Conservation (phyloP, 2,888 invertebrate genomes). For the Heliconius sara region DNA sequence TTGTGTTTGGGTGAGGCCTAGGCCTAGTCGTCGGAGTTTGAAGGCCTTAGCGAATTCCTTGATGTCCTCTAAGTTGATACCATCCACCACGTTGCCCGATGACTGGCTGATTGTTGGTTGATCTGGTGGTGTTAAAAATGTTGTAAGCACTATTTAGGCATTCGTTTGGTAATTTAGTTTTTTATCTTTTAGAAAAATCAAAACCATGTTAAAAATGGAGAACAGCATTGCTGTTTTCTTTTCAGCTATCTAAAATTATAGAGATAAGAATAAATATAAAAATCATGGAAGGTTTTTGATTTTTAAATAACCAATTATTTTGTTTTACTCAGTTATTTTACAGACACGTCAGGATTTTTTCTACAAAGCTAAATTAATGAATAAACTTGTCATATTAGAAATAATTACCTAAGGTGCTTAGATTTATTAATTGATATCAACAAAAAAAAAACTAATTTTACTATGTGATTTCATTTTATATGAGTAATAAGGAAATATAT, state of each 20-base stretch:
- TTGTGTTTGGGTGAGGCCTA: constrained; percentile 98
- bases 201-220: too few species aligned
- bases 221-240: background rate
- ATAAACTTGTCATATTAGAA: constrained; percentile 7
- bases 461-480: background rate
- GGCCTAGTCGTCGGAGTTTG: constrained; percentile 94
- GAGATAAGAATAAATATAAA: background rate
- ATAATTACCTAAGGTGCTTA: constrained; percentile 6
- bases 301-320: background rate
- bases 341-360: background rate
- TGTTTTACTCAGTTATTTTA: background rate
- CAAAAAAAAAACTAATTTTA: constrained; percentile 19
- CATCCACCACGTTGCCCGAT: constrained; percentile 96
- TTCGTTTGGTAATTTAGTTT: background rate
- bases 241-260: too few species aligned
- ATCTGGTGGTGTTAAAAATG: constrained; percentile 81
- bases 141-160: background rate
- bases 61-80: constrained; percentile 98
- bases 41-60: constrained; percentile 99
- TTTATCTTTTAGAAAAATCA: background rate
- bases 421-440: constrained; percentile 5
- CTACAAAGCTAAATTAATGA: constrained; percentile 2
- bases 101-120: constrained; percentile 97
- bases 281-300: background rate
- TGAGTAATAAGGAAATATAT: constrained; percentile 15